Evolutionary conservation across 2,797 vertebrate genomes (phyloP).

Genomic region (Tangara arthus): DNA sequence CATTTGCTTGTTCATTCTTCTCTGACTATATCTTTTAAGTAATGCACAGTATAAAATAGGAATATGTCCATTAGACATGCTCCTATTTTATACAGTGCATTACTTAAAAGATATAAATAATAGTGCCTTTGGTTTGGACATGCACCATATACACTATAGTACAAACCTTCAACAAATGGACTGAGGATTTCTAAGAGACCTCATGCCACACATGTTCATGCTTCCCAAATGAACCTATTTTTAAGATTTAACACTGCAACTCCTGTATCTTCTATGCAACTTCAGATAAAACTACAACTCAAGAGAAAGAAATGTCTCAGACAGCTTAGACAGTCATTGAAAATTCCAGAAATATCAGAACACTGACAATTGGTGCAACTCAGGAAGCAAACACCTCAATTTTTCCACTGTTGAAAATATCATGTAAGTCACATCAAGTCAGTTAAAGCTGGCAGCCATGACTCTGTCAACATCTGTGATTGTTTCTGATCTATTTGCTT

Average conservation of each 20-base stretch:
- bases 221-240: not conserved
- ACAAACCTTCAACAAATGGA: not conserved
- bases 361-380: not conserved
- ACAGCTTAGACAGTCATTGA: not conserved
- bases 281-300: not conserved
- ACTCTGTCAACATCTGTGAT: not conserved
- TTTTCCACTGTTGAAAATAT: not conserved
- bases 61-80: not conserved
- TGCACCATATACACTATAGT: not conserved
- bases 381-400: not conserved
- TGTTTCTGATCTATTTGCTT: not conserved
- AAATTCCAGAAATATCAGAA: not conserved
- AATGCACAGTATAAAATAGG: not conserved
- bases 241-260: not conserved
- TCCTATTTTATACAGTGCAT: not conserved
- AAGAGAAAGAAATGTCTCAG: not conserved
- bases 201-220: not conserved
- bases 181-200: not conserved
- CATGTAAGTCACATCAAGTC: not conserved
- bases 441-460: not conserved
- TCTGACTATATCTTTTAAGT: not conserved
- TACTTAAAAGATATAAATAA: not conserved
- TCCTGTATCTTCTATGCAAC: not conserved
- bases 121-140: not conserved
- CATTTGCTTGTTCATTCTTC: not conserved